A percentile compares a stretch with the other conserved stretches of the same genome.
Evolutionary conservation across 2,797 vertebrate species (phyloP).

Genomic region (Tokudaia muenninki): DNA sequence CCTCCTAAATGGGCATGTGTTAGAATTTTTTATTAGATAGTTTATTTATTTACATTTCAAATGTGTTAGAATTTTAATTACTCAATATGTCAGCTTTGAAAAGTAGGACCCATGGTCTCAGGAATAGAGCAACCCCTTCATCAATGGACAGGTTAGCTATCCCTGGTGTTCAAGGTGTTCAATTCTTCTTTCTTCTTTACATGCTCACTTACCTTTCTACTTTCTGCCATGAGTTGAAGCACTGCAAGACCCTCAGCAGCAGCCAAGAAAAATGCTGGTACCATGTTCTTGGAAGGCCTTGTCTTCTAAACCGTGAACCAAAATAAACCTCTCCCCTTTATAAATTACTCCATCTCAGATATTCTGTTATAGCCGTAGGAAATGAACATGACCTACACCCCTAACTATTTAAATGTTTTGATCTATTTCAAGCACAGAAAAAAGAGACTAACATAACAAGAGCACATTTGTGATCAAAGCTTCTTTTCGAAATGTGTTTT

Average conservation of each 20-base stretch:
- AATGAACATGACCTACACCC: background rate
- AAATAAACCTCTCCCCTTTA: background rate
- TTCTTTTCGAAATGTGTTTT: constrained; percentile 27
- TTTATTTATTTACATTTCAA: too few species aligned
- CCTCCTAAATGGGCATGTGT: background rate
- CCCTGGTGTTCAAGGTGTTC: background rate
- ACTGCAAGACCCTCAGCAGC: background rate
- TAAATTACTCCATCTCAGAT: background rate
- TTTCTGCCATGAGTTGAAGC: background rate
- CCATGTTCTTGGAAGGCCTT: background rate
- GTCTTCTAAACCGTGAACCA: background rate
- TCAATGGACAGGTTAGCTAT: background rate
- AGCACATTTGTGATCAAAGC: background rate
- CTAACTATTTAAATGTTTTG: constrained; percentile 1
- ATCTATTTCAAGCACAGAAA: constrained; percentile 51
- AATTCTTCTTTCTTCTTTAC: background rate
- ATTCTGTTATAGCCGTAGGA: background rate
- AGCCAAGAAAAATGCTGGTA: background rate
- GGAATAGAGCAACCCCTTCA: background rate
- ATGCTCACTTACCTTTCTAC: background rate
- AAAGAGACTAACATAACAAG: constrained; percentile 34
- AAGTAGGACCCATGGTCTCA: background rate
- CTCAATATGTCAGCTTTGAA: background rate
- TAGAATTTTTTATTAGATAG: background rate
- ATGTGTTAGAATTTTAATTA: background rate